Evolutionary conservation across 2,888 invertebrate genomes (phyloP).

Genomic region (Dolomedes plantarius): DNA sequence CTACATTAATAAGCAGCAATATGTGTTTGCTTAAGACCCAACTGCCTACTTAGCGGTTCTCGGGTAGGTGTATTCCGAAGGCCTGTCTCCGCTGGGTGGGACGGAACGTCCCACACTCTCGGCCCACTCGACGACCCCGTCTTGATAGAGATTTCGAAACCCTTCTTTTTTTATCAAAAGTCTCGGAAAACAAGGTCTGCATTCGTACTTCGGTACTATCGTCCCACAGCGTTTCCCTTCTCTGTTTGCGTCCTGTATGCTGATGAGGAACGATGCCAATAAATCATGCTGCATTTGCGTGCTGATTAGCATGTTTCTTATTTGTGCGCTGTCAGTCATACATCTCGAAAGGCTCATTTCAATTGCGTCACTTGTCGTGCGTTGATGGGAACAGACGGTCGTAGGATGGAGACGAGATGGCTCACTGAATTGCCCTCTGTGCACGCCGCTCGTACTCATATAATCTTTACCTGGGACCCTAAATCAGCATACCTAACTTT

Average conservation of each 20-base stretch:
- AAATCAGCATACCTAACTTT: no score
- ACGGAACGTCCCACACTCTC: slow-evolving; percentile 17
- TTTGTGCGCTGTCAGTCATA: neutral
- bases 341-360: neutral
- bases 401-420: no score
- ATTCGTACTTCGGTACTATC: neutral
- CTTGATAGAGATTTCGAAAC: slow-evolving; percentile 28
- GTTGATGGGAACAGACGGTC: no score
- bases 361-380: no score
- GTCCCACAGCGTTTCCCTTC: neutral
- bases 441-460: no score
- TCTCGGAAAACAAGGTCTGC: slow-evolving; percentile 25
- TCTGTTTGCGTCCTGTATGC: neutral
- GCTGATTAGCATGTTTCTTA: no score
- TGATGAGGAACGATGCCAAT: neutral
- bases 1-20: neutral
- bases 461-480: no score
- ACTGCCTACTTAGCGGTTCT: neutral
- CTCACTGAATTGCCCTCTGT: no score
- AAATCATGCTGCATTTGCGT: no score
- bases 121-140: slow-evolving; percentile 14
- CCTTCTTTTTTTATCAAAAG: slow-evolving; percentile 24
- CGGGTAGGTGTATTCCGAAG: slow-evolving; percentile 39
- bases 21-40: neutral
- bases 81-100: slow-evolving; percentile 20